Base-by-base conservation (phyloP, 2,888 invertebrate species). In the Parnassius smintheus region DNA sequence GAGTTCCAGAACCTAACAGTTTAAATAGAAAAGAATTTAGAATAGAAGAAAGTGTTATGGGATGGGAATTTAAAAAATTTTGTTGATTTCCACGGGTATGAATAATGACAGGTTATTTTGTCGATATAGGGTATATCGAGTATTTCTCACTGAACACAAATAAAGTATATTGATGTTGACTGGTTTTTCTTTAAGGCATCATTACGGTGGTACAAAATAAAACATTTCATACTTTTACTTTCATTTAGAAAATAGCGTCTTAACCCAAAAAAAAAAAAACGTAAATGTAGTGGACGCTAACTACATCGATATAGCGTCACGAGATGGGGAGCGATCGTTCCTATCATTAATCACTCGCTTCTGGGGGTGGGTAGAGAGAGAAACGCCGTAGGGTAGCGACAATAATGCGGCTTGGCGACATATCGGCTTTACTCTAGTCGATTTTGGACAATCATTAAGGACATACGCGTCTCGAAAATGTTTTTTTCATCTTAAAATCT, bases 391-490 rank as follows among this genome's bases (percentile, higher is more conserved):
- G 61, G 61, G 61, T 42, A 56, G 35, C 60, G 54, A 54, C 55
- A 51, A 56, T 56, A 62, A 63, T 65, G 62, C 52, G 56, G 54
- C 57, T 49, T 46, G 61, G 64, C 61, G 61, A 62, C 64, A 53
- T 56, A 56, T 61, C 66, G 48, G 50, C 44, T 54, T 50, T 22
- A 49, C 51, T 53, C 48, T 13, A 18, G 45, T 64, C 53, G 59
- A 58, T 65, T 60, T 56, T 55, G 59, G 53, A 45, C 56, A 57
- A 53, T 65, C 62, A 65, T 65, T 62, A 60, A 65, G 53, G 59
- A 41, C 41, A 18, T 44, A 54, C 54, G 54, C 54, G 54, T 54
- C 44, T 13, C 10, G 42, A 2, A 25, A 57, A 57, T 41, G 18
- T 13, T 45, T 49, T 49, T 46, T 49, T 46, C 45, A 13, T 49